Conservation (phyloP, 2,113 vertebrate genomes). For the Prunella himalayana region DNA sequence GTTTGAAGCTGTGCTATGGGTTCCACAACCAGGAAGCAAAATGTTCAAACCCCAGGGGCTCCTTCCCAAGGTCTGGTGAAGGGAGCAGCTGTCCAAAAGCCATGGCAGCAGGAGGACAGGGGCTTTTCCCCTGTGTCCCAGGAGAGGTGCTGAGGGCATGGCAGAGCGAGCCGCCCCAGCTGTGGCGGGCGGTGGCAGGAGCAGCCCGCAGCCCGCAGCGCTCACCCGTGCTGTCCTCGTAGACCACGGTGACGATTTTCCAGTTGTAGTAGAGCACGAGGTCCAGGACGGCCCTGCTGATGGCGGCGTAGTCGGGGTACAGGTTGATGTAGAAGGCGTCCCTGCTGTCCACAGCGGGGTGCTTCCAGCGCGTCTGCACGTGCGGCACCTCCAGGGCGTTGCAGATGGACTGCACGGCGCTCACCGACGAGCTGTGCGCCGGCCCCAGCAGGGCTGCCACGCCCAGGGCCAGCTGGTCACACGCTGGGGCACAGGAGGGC, state of each 20-base stretch:
- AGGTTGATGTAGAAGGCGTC: conserved; percentile 97
- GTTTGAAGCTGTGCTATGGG: neutral
- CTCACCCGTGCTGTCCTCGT: conserved; percentile 95
- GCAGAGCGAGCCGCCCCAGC: neutral
- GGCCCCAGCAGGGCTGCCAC: conserved; percentile 95
- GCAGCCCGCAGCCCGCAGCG: neutral
- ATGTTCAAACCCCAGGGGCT: neutral
- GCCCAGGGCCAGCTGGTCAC: conserved; percentile 93
- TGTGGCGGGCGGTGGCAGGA: rapidly evolving
- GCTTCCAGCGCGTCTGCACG: conserved; percentile 97
- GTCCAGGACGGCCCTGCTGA: conserved; percentile 91
- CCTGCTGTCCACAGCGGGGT: conserved; percentile 89
- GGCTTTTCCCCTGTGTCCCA: neutral
- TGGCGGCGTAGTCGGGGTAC: conserved; percentile 90
- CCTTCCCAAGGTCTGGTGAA: neutral
- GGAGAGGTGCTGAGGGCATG: rapidly evolving
- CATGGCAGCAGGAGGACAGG: neutral
- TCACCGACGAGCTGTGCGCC: conserved; percentile 93
- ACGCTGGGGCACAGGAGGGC: conserved; percentile 69
- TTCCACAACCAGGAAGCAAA: neutral
- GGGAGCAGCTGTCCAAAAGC: neutral
- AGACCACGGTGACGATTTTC: conserved; percentile 93
- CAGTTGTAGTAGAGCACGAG: conserved; percentile 94
- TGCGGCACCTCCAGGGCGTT: conserved; percentile 98
- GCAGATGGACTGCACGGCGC: conserved; percentile 95